Conservation (phyloP, 2,113 vertebrate species). For the Lophochroa leadbeateri region DNA sequence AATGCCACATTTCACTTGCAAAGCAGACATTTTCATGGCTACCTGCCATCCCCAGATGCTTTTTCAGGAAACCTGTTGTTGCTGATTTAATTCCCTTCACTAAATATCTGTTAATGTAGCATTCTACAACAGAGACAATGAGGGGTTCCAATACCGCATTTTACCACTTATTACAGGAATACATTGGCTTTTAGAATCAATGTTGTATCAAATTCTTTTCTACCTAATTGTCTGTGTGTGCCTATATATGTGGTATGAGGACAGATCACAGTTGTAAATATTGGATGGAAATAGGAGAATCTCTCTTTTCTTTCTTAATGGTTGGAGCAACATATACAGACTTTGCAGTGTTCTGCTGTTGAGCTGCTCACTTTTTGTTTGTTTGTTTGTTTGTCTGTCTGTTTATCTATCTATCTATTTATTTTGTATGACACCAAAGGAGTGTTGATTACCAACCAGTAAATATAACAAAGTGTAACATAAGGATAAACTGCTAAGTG, state of each 20-base stretch:
- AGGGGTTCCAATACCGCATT: background rate
- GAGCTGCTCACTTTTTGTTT: background rate
- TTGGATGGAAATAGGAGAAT: background rate
- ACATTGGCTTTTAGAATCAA: background rate
- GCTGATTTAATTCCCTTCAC: background rate
- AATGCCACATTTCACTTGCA: conserved; percentile 12
- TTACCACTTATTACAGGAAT: background rate
- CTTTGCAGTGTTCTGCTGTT: background rate
- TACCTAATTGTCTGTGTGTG: background rate
- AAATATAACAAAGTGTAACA: background rate
- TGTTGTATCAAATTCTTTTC: background rate
- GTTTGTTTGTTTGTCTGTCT: background rate
- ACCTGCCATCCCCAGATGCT: background rate
- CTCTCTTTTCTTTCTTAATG: background rate
- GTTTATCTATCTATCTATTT: background rate
- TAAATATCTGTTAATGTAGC: background rate
- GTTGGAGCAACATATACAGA: background rate
- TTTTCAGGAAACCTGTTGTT: background rate
- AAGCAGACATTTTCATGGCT: conserved; percentile 18
- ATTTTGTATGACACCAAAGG: background rate
- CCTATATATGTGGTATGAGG: background rate
- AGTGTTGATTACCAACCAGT: background rate
- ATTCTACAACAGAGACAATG: background rate
- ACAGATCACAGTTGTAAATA: background rate
- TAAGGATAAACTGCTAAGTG: background rate